A percentile compares a stretch with the other conserved stretches of the same genome.
These are phyloP conservation scores for Antheraea mylitta DNA, from an alignment of 1,140 invertebrate genomes.

Conservation along the genomic window DNA sequence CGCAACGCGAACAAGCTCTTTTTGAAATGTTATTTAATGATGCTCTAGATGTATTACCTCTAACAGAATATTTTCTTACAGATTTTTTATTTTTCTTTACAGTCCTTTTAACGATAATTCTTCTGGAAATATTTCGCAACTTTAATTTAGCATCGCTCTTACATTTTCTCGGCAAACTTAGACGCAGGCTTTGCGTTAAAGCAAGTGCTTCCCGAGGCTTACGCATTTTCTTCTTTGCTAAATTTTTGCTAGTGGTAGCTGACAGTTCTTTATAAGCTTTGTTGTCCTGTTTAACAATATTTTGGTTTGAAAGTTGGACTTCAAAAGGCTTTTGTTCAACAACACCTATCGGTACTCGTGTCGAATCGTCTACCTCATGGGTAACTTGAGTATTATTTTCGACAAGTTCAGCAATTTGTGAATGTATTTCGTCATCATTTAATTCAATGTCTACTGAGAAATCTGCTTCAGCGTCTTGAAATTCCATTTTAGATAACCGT, in stretches of 20 bases:
- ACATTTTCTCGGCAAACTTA: constrained; percentile 25
- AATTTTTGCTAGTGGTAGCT: neutral
- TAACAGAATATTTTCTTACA: neutral
- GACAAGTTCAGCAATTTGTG: neutral
- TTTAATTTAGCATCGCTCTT: constrained; percentile 27
- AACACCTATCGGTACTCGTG: neutral
- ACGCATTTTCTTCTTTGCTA: neutral
- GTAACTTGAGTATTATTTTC: neutral
- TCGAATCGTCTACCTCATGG: neutral
- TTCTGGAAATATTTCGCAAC: constrained; percentile 23
- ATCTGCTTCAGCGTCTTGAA: neutral
- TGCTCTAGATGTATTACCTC: neutral
- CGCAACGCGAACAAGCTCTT: constrained; percentile 15
- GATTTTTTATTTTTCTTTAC: constrained; percentile 14
- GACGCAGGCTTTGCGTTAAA: constrained; percentile 13
- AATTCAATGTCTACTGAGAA: neutral
- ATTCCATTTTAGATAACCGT: constrained; percentile 3
- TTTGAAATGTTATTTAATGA: constrained; percentile 1
- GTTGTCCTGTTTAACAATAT: neutral
- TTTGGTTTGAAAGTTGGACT: neutral
- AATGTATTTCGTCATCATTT: neutral
- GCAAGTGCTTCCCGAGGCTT: neutral
- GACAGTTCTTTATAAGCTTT: neutral
- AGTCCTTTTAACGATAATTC: constrained; percentile 12
- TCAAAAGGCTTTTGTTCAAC: neutral